Base-by-base conservation (phyloP, 2,113 vertebrate genomes). In the Odontophorus gujanensis region DNA sequence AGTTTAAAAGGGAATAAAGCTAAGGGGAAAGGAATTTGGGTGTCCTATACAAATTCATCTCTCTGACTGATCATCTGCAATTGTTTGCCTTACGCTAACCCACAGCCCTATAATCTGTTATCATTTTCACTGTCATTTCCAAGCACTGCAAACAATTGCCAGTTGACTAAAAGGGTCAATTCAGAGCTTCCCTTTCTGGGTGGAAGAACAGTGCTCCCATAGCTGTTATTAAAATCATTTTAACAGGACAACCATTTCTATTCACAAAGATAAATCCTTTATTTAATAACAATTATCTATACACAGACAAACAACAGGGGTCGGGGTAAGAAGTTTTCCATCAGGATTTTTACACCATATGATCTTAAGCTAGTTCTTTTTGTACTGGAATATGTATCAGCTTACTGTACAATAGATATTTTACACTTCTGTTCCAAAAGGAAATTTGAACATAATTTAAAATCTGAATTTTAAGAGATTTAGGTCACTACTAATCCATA, bases 211-310 rank as follows among this genome's bases (percentile, higher is more conserved):
- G 17, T 7, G 34, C 9, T 62, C n/a, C 69, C 65, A 45, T 9
- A 50, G 38, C 68, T 21, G 40, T 24, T 91, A 83, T 40, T 62
- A 76, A 77, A 84, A 89, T 74, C 74, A 10, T 77, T 95, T 88
- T 66, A 95, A 85, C 75, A 91, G 85, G 87, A 96, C 61, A 95
- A 38, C 67, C 81, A 50, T 77, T 97, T 97, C 65, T 95, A 93
- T 82, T 91, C 90, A 96, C 58, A 97, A 96, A 97, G 93, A 96
- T 84, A 96, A 69, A 85, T 65, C 84, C 50, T 97, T 97, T 98
- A 97, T 97, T 96, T 81, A 85, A 78, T 74, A 95, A 85, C 85
- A 94, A 96, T 96, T 96, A 79, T 87, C 93, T 92, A 82, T 40
- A 93, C 81, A 95, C 63, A 87, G 67, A 78, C 61, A 83, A 95